A percentile compares a stretch with the other conserved stretches of the same genome.
phyloP scores from a whole-genome alignment of 1,140 invertebrate species.

The Drosophila littoralis region DNA sequence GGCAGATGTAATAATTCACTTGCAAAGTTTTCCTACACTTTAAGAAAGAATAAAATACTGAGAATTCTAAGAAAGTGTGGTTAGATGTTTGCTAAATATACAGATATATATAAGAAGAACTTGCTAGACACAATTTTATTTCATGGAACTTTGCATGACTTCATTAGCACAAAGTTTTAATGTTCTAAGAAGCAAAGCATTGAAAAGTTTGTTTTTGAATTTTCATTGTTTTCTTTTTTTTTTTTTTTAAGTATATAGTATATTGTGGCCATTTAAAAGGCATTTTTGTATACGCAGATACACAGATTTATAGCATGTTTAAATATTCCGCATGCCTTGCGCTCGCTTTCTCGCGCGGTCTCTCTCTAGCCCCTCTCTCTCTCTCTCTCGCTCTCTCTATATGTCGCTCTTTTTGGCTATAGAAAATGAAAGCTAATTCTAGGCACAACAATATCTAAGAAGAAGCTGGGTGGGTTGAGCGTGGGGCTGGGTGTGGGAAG shows the following conservation, averaged over 20 bases:
- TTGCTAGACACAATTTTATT: background rate
- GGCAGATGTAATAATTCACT: too few species aligned
- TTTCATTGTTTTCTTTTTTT: background rate
- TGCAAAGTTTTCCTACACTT: too few species aligned
- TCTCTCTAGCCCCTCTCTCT: background rate
- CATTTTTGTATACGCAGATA: slow-evolving; percentile 35
- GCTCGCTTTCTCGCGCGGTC: background rate
- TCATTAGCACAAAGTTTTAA: background rate
- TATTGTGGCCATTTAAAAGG: slow-evolving; percentile 27
- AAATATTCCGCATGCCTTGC: slow-evolving; percentile 41
- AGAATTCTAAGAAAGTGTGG: too few species aligned
- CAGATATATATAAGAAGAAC: background rate
- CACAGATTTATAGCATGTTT: slow-evolving; percentile 51
- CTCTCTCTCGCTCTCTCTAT: background rate
- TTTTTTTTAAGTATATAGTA: slow-evolving; percentile 11
- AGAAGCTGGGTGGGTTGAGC: background rate
- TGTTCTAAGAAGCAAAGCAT: background rate
- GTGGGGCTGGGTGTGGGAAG: background rate
- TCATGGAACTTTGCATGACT: slow-evolving; percentile 5
- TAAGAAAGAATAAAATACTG: too few species aligned
- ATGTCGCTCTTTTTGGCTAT: slow-evolving; percentile 13
- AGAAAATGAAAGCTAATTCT: slow-evolving; percentile 55
- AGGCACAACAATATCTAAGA: slow-evolving; percentile 3
- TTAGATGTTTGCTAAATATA: background rate
- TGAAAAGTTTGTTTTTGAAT: background rate